A percentile compares a stretch with the other conserved stretches of the same genome.
These are phyloP conservation scores for Melanotaenia duboulayi DNA, from an alignment of 2,113 vertebrate species.

Conservation along the genomic window DNA sequence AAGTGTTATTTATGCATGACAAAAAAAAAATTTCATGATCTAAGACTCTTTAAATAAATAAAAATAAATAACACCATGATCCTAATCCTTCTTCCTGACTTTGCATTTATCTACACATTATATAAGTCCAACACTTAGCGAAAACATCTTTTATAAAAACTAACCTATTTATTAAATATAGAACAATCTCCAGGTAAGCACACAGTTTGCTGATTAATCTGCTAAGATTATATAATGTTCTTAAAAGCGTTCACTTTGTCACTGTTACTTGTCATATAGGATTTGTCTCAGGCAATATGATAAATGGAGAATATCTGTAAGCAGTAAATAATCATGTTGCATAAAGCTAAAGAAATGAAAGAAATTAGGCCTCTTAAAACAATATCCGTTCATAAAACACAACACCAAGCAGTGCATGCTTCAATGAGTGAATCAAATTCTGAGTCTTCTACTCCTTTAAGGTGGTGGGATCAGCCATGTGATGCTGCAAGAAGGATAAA, in stretches of 20 bases:
- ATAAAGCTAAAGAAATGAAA: constrained; percentile 59
- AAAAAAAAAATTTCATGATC: constrained; percentile 1
- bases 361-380: constrained; percentile 52
- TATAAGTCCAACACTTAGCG: constrained; percentile 39
- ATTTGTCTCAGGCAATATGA: constrained; percentile 50
- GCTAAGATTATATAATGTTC: constrained; percentile 59
- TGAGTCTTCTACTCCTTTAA: constrained; percentile 51
- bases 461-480: constrained; percentile 34
- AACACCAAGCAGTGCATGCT: neutral
- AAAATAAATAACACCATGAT: constrained; percentile 8
- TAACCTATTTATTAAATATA: constrained; percentile 73
- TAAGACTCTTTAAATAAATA: constrained; percentile 24
- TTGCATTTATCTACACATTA: constrained; percentile 52
- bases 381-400: constrained; percentile 55
- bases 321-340: constrained; percentile 41
- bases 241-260: constrained; percentile 64
- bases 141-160: constrained; percentile 64
- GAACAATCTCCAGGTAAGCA: constrained; percentile 68
- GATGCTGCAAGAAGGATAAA: constrained; percentile 26
- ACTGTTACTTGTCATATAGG: constrained; percentile 42
- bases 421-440: constrained; percentile 25
- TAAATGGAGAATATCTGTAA: constrained; percentile 52
- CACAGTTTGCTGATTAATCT: constrained; percentile 59
- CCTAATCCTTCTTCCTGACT: constrained; percentile 33
- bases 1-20: neutral